phyloP scores from a whole-genome alignment of 2,113 vertebrate genomes.

The Pica pica region DNA sequence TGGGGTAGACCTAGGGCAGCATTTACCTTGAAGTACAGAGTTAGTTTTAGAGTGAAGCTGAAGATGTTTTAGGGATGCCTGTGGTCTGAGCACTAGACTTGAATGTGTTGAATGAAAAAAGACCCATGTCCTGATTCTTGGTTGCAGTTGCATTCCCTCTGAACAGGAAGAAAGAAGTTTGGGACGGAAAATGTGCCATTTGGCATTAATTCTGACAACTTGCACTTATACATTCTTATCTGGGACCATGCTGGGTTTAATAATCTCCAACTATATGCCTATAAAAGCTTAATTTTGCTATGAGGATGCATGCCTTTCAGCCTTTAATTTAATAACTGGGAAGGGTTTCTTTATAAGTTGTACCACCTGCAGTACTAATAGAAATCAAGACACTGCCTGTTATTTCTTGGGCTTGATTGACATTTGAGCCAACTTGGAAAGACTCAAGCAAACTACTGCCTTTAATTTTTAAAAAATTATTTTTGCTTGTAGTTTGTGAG shows the following conservation, averaged over 20 bases:
- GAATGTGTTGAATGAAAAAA: constrained; percentile 5
- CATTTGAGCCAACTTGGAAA: constrained; percentile 35
- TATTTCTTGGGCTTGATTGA: constrained; percentile 55
- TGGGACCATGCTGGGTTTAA: constrained; percentile 58
- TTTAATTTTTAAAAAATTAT: constrained; percentile 1
- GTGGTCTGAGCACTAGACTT: not conserved
- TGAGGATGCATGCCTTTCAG: constrained; percentile 56
- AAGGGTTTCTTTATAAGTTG: constrained; percentile 56
- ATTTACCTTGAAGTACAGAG: not conserved
- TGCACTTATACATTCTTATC: constrained; percentile 31
- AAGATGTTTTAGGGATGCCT: not conserved
- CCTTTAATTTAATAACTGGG: constrained; percentile 62
- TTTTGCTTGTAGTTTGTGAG: constrained; percentile 49
- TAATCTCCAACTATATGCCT: constrained; percentile 54
- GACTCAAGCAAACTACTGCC: constrained; percentile 9
- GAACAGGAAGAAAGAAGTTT: not conserved
- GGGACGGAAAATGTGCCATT: not conserved
- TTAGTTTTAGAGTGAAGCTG: constrained; percentile 9
- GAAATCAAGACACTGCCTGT: constrained; percentile 58
- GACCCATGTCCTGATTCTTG: not conserved
- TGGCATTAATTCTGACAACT: constrained; percentile 47
- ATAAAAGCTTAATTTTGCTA: constrained; percentile 62
- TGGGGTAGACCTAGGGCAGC: not conserved
- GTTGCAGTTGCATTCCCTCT: not conserved
- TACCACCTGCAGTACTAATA: constrained; percentile 60